Base-by-base conservation (phyloP, 2,797 vertebrate genomes). In the Melanotaenia maccullochi region DNA sequence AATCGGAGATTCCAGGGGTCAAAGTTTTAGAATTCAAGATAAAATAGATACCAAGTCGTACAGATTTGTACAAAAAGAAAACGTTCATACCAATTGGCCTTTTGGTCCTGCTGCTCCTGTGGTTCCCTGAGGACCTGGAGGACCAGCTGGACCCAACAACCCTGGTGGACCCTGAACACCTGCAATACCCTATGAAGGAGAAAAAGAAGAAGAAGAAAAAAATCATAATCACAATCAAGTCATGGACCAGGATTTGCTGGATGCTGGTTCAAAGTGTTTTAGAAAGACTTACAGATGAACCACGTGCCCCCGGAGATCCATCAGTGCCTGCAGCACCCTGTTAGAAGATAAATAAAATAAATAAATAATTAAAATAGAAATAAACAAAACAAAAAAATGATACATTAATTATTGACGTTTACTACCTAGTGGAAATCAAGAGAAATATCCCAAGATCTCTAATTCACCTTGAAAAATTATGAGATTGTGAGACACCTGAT, bases 111-210 rank as follows among this genome's bases (percentile, higher is more conserved):
- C 76, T 54, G 90, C 84, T 84, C 98, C 98, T 0, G 95, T 97
- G 36, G 94, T 96, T 78, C 98, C 98, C 79, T 98, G 97, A 20
- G 97, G 95, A 59, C 98, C 98, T 11, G 96, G 94, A 49, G 96
- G 93, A 9, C 98, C 97, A 0, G 86, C 66, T 0, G 96, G 97
- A 0, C 98, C 98, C 16, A 93, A 1, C 5, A 94, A 79, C 1
- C 98, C 98, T n/a, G 71, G 90, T 32, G 95, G 93, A 12, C 98
- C 98, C 67, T 94, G 95, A 9, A 96, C 89, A 30, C 98, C 98
- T 0, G 93, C 90, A 12, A 93, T 83, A 22, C 98, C 98, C 98
- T 99, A 51, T 1, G 30, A 68, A 40, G 82, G 13, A 66, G 3
- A 56, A 52, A 33, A 3, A 36, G 2, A 18, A 56, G 3, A 18